Evolutionary conservation across 1,140 invertebrate genomes (phyloP).

Genomic region (Portunus trituberculatus): DNA sequence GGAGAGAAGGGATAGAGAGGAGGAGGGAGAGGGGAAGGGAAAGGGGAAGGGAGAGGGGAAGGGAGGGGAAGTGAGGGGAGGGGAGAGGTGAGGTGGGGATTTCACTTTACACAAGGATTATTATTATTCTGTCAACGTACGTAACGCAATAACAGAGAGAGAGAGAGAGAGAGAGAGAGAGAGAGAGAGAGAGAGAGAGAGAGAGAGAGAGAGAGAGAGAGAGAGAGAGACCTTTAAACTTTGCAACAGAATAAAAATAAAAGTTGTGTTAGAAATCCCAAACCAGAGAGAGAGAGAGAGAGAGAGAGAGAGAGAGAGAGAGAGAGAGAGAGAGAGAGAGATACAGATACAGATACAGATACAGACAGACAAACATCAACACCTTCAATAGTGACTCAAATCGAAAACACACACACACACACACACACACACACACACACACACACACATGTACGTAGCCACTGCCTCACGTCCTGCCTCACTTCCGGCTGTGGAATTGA

Average conservation of each 20-base stretch:
- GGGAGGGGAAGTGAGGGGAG: neutral
- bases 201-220: constrained; percentile 50
- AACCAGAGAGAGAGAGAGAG: neutral
- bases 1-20: neutral
- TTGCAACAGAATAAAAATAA: neutral
- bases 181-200: constrained; percentile 46
- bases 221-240: neutral
- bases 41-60: neutral
- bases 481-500: no score
- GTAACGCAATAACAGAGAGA: constrained; percentile 15
- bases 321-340: constrained; percentile 27
- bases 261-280: neutral
- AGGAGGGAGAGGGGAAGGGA: neutral
- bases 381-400: no score
- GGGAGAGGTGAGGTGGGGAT: neutral
- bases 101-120: neutral
- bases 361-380: no score
- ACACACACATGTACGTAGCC: neutral
- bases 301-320: neutral
- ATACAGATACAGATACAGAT: neutral
- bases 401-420: no score
- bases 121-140: neutral
- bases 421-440: no score
- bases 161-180: constrained; percentile 39
- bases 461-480: no score